Base-by-base conservation (phyloP, 2,797 vertebrate species). In the Sebastolobus alascanus region DNA sequence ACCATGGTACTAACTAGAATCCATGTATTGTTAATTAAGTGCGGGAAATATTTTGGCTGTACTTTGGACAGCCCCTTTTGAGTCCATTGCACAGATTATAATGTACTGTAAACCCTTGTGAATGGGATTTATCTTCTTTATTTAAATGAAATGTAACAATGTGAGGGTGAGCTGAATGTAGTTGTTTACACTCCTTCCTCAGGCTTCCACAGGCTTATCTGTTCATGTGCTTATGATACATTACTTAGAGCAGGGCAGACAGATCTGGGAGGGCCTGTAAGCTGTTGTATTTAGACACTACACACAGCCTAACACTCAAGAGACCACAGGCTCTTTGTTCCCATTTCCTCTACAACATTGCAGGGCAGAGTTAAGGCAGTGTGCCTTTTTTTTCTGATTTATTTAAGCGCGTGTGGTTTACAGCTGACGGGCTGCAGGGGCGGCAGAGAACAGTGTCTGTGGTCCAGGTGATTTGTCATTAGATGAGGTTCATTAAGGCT, bases 391-490 rank as follows among this genome's bases (percentile, higher is more conserved):
- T 82, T 84, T 84, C 38, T 82, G 75, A 87, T 88, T 86, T 79
- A 87, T 86, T 85, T 83, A 75, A 85, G 83, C 80, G 85, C 71
- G 76, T 87, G 79, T 84, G 80, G 84, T 86, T 82, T 83, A 77
- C 70, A 87, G 85, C 86, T 90, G 90, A 84, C 73, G 75, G 84
- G 80, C 89, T 87, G 74, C 67, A 87, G 79, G 60, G 83, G 67
- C 29, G 5, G 82, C 71, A 87, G 84, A 85, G 90, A 84, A 84
- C 64, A 69, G 71, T 61, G 65, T 88, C 85, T 89, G 84, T 60
- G 83, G 87, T 78, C 84, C 89, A 93, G 92, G 92, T 93, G 91
- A 93, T 91, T 92, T 94, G 89, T 92, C 90, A 92, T 91, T 87
- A 84, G 90, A 87, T 86, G 77, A 83, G 85, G 84, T 89, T 94